Evolutionary conservation across 2,113 vertebrate genomes (phyloP), one percentile per base, ranked within the genome.

Genomic region (Oncorhynchus gorbuscha): DNA sequence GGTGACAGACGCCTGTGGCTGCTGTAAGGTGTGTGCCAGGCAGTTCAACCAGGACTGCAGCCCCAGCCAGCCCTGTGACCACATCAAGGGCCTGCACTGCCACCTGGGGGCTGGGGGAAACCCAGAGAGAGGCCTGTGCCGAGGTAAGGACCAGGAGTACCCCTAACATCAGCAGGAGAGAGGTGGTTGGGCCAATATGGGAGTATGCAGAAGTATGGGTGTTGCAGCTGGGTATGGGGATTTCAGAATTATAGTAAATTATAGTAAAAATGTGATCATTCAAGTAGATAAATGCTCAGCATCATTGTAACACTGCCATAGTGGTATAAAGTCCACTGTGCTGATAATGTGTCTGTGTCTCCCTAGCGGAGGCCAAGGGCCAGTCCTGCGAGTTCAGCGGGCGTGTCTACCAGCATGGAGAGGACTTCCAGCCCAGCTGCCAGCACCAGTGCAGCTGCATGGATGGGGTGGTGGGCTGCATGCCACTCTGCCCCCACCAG

Each of bases 41-140:
- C 93, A 94, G 90, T 93, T 92, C 79, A 94, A 94, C 39, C 83
- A 94, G 74, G 91, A 93, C 84, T 94, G 94, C 71, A 82, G 91
- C 9, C 13, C 79, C 22, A 76, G 75, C 0, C 77, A 88, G 73
- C 93, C 92, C 68, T 94, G 94, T 0, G 94, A 94, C 78, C 91
- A 93, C 83, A 93, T 94, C 83, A 94, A 94, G 86, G 94, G 93
- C 22, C 91, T 94, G 45, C 91, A 73, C 82, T 94, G 94, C 88
- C 90, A 93, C 4, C 90, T 92, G 74, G 94, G 91, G 83, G 88
- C 88, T 0, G 78, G 86, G 76, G 93, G 88, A 28, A 84, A 89
- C 74, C 89, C 90, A 0, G 55, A 79, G 2, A 84, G 83, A 5
- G 94, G 94, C 28, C 85, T 94, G 61, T 94, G 93, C 76, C 83